Base-by-base conservation (phyloP, 35 echinoderm and acorn worm genomes). In the Anneissia japonica region DNA sequence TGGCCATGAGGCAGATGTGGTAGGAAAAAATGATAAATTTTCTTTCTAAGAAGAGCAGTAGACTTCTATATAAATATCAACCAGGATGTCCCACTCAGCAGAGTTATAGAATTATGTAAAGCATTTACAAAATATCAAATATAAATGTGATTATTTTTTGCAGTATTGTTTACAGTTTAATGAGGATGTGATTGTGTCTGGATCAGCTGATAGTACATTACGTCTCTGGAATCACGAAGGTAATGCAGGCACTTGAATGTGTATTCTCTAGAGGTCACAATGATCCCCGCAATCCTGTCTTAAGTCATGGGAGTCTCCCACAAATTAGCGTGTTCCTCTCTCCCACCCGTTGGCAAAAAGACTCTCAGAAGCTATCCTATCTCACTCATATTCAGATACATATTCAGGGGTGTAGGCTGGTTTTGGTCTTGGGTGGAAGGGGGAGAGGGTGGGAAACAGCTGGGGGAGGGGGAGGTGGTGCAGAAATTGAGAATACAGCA, bases 1-100 rank as follows among this genome's bases (percentile, higher is more conserved):
- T 40, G 94, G 94, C 32, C 94, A 97, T 46, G 72, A 84, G 7
- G 94, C 84, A 38, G 94, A 97, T 79, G 94, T 97, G 73, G 92
- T 94, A 85, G 87, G 92, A 43, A 43, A 43, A 4, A 43, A 43
- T 43, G 40, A 43, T 6, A 43, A 6, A 43, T 43, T 43, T 43
- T 43, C 14, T 43, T 43, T 6, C 40, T n/a, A n/a, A n/a, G n/a
- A n/a, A n/a, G n/a, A n/a, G n/a, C n/a, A n/a, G n/a, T n/a, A n/a
- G n/a, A n/a, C n/a, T n/a, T n/a, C n/a, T n/a, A n/a, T n/a, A n/a
- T n/a, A n/a, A n/a, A n/a, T n/a, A n/a, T n/a, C n/a, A n/a, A n/a
- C n/a, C n/a, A n/a, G n/a, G n/a, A n/a, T n/a, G n/a, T n/a, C n/a
- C n/a, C n/a, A n/a, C n/a, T n/a, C n/a, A n/a, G n/a, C n/a, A n/a